These are phyloP conservation scores for Falco rusticolus DNA, from an alignment of 2,797 vertebrate genomes.

Conservation along the genomic window DNA sequence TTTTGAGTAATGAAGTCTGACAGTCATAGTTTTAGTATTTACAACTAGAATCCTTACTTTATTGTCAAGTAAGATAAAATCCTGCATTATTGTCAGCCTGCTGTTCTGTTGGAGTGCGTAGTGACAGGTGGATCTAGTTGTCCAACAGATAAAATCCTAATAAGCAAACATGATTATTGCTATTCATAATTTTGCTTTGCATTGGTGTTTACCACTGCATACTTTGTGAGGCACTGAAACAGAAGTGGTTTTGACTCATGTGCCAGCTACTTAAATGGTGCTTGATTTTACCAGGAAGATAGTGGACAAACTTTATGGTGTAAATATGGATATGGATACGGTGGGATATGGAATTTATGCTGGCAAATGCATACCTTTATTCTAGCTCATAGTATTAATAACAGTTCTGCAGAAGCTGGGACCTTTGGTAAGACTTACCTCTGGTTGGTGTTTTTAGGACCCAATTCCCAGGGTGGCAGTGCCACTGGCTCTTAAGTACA, in stretches of 20 bases:
- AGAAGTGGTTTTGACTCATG: neutral
- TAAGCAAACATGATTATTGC: slow-evolving; percentile 1
- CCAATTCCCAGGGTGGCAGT: neutral
- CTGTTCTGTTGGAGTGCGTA: neutral
- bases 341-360: neutral
- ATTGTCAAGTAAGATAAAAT: slow-evolving; percentile 4
- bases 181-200: neutral
- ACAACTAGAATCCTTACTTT: neutral
- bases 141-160: slow-evolving; percentile 19
- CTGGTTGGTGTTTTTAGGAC: neutral
- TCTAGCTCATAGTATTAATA: neutral
- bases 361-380: neutral
- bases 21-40: neutral
- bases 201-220: neutral
- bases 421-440: neutral
- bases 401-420: neutral
- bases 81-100: neutral
- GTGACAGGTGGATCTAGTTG: neutral
- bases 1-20: neutral
- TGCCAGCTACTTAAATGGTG: neutral
- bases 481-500: neutral
- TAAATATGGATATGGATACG: neutral
- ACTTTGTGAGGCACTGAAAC: neutral
- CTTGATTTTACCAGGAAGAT: slow-evolving; percentile 4
- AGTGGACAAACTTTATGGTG: neutral